Conservation (phyloP, 2,113 vertebrate species). For the Macaca mulatta region DNA sequence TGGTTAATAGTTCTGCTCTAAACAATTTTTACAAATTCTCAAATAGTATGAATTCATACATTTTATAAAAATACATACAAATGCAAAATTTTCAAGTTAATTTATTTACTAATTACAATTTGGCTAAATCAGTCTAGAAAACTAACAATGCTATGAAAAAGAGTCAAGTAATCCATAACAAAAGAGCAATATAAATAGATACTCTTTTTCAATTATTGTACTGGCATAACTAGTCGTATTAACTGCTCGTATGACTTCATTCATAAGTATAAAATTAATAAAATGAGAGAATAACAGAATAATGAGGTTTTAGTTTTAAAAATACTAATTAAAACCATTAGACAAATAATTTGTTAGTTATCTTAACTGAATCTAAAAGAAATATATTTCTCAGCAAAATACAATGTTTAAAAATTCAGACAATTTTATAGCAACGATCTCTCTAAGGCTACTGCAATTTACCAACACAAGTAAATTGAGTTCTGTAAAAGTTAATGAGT, state of each 20-base stretch:
- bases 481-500: background rate
- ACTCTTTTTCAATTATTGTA: background rate
- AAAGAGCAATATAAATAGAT: background rate
- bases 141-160: background rate
- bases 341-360: background rate
- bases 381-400: background rate
- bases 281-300: background rate
- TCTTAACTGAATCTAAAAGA: background rate
- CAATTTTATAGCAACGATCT: background rate
- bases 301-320: background rate
- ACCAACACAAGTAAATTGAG: background rate
- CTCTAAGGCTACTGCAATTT: background rate
- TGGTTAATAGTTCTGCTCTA: background rate
- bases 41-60: background rate
- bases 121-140: background rate
- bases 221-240: background rate
- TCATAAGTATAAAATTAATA: conserved; percentile 5
- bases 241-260: background rate
- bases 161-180: background rate
- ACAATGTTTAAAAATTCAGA: background rate
- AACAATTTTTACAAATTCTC: conserved; percentile 36
- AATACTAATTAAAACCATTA: background rate
- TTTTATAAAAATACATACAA: conserved; percentile 3
- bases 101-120: background rate
- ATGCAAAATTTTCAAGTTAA: background rate